phyloP scores from a whole-genome alignment of 1,140 invertebrate species.

The Hyles euphorbiae region DNA sequence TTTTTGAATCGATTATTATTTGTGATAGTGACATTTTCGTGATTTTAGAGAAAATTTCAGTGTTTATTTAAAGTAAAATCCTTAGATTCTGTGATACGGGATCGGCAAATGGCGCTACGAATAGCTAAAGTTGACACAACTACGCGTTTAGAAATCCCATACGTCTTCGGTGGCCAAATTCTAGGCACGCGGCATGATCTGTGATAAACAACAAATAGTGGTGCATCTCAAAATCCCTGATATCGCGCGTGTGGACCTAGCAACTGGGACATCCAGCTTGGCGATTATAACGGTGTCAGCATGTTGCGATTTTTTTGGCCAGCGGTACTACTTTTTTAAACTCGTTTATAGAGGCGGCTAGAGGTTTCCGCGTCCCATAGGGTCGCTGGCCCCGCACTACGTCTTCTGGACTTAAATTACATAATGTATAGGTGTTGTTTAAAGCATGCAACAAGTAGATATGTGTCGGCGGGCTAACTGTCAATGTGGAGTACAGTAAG shows the following conservation, averaged over 20 bases:
- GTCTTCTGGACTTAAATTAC: conserved; percentile 74
- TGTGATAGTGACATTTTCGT: conserved; percentile 63
- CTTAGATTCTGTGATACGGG: conserved; percentile 68
- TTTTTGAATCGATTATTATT: conserved; percentile 45
- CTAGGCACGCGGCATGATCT: conserved; percentile 59
- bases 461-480: conserved; percentile 75
- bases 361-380: conserved; percentile 74
- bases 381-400: conserved; percentile 68
- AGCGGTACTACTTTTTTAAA: conserved; percentile 76
- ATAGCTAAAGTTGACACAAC: conserved; percentile 74
- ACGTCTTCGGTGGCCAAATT: conserved; percentile 61
- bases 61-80: conserved; percentile 67
- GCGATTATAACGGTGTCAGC: conserved; percentile 76
- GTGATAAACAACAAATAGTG: conserved; percentile 62
- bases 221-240: conserved; percentile 66
- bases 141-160: conserved; percentile 74
- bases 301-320: conserved; percentile 76
- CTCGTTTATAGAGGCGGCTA: conserved; percentile 75
- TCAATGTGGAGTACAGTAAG: conserved; percentile 76
- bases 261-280: conserved; percentile 74
- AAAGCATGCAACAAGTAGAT: conserved; percentile 75
- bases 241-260: conserved; percentile 61
- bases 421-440: conserved; percentile 74
- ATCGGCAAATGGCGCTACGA: conserved; percentile 75
- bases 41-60: conserved; percentile 58